A percentile compares a stretch with the other conserved stretches of the same genome.
These are phyloP conservation scores for Hypomecis atomaria DNA, from an alignment of 2,888 invertebrate genomes.

Conservation along the genomic window DNA sequence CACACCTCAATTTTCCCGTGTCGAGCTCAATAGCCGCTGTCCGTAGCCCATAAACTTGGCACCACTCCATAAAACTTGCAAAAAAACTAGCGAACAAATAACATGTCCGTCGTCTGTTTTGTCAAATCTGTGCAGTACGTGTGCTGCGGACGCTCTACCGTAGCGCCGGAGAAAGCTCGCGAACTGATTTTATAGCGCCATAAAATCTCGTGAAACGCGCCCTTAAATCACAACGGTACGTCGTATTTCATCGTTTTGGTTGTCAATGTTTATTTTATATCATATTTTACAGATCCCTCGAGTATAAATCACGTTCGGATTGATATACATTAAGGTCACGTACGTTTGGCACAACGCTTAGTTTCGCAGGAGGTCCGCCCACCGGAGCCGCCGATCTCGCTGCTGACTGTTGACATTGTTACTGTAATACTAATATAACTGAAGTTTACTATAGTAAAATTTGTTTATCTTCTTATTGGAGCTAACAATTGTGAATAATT, in stretches of 20 bases:
- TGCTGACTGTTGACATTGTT: slow-evolving; percentile 24
- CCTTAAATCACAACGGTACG: slow-evolving; percentile 82
- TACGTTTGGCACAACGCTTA: slow-evolving; percentile 80
- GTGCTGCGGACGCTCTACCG: slow-evolving; percentile 50
- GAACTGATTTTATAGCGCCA: slow-evolving; percentile 83
- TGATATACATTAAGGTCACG: slow-evolving; percentile 84
- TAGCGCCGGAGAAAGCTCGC: slow-evolving; percentile 58
- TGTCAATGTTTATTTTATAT: slow-evolving; percentile 85
- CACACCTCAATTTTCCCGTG: slow-evolving; percentile 64
- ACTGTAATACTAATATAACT: too few relatives aligned
- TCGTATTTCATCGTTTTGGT: slow-evolving; percentile 84
- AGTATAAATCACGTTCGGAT: slow-evolving; percentile 80
- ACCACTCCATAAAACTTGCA: slow-evolving; percentile 80
- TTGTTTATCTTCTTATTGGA: too few relatives aligned
- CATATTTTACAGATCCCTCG: slow-evolving; percentile 83
- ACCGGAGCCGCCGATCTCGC: slow-evolving; percentile 16
- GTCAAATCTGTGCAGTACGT: slow-evolving; percentile 83
- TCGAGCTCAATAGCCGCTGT: slow-evolving; percentile 67
- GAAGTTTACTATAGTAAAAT: too few relatives aligned
- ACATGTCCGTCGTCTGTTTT: slow-evolving; percentile 81
- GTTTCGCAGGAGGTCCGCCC: slow-evolving; percentile 54
- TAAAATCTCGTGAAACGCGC: slow-evolving; percentile 83
- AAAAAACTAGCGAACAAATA: slow-evolving; percentile 81
- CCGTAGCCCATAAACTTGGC: slow-evolving; percentile 79
- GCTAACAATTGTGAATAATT: too few relatives aligned